Base-by-base conservation (phyloP, 2,113 vertebrate species). In the Myxocyprinus asiaticus region DNA sequence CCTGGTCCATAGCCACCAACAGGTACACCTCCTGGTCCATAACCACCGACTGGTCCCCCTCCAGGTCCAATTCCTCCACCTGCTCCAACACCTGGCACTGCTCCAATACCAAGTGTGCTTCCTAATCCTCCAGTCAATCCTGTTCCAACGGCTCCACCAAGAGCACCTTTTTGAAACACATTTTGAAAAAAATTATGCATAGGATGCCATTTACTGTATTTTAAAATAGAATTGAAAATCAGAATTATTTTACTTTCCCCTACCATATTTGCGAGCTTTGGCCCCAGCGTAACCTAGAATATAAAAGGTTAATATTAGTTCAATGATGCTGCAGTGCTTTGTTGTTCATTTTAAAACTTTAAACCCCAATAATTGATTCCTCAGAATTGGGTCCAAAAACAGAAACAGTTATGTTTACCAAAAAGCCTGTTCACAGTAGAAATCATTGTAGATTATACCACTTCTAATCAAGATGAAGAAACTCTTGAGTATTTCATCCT, bases 261-360 rank as follows among this genome's bases (percentile, higher is more conserved):
- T 81, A 84, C 83, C 83, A 50, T 84, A 84, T 81, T 84, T 84
- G 43, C 83, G 79, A 75, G 83, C 83, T 79, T 84, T 84, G 47
- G 79, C 71, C 45, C 14, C 61, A 81, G 80, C 65, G 44, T 79
- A 81, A 12, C 70, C 83, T 84, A 56, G 6, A 78, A 74, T 53
- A 65, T 33, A 48, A 63, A 15, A 67, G 33, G 2, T 12, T 4
- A 53, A 63, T n/a, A 42, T 22, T 53, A 73, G 48, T 61, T 17
- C 15, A 69, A n/a, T 4, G 17, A 71, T 77, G 56, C 2, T 48
- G 10, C 43, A 67, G n/a, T 64, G 67, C 10, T 76, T 64, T 33
- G 22, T 7, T 58, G n/a, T 58, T 76, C 10, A 8, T 15, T 66
- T 1, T 73, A 0, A 66, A 14, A 7, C 4, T 6, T n/a, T 15